Evolutionary conservation across 1,140 invertebrate species (phyloP).

Genomic region (Tenebrio molitor): DNA sequence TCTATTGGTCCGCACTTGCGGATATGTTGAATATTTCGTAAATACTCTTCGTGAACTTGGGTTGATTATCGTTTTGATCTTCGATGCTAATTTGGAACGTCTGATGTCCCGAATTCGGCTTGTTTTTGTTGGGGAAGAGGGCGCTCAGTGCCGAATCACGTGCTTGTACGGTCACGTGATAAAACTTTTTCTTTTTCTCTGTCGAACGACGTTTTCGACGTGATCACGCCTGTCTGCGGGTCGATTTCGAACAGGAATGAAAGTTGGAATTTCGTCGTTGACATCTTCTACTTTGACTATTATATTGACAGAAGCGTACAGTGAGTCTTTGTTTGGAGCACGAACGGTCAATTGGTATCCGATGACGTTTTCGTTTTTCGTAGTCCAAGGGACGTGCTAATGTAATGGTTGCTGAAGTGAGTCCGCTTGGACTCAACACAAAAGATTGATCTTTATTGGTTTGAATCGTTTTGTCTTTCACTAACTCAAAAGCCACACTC

Average conservation of each 20-base stretch:
- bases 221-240: conserved; percentile 85
- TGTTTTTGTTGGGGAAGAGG: conserved; percentile 79
- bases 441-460: conserved; percentile 87
- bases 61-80: conserved; percentile 92
- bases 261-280: conserved; percentile 90
- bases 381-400: conserved; percentile 83
- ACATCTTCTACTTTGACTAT: conserved; percentile 85
- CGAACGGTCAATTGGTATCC: conserved; percentile 87
- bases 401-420: conserved; percentile 78
- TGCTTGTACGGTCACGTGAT: conserved; percentile 87
- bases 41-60: conserved; percentile 79
- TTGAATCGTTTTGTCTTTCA: conserved; percentile 84
- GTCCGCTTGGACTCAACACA: conserved; percentile 73
- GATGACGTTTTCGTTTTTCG: conserved; percentile 83
- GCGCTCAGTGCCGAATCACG: conserved; percentile 88
- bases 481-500: conserved; percentile 83
- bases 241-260: conserved; percentile 85
- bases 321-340: conserved; percentile 84
- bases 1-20: conserved; percentile 86
- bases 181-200: conserved; percentile 83
- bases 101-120: conserved; percentile 78
- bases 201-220: conserved; percentile 82
- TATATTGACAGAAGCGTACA: conserved; percentile 83
- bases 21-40: conserved; percentile 84
- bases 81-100: conserved; percentile 89